These are phyloP conservation scores for Apamea epomidion DNA, from an alignment of 2,888 invertebrate genomes.

Conservation along the genomic window DNA sequence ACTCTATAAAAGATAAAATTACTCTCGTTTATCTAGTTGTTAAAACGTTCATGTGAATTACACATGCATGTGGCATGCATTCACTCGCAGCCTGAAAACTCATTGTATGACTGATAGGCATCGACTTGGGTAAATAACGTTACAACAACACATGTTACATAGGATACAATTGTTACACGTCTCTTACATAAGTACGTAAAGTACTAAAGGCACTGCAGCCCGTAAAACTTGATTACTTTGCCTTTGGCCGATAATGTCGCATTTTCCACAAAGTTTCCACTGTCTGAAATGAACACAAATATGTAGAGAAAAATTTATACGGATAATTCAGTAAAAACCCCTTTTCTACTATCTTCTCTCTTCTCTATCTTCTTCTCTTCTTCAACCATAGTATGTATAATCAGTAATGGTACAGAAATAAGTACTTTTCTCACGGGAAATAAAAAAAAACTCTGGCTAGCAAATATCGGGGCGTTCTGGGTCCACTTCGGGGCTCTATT, in stretches of 20 bases:
- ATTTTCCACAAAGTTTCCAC: constrained; percentile 8
- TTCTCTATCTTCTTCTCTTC: too few species aligned
- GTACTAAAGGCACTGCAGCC: background rate
- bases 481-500: background rate
- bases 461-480: too few species aligned
- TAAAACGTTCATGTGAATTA: constrained; percentile 9
- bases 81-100: constrained; percentile 5
- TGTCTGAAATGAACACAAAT: background rate
- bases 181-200: background rate
- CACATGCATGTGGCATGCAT: background rate
- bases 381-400: background rate
- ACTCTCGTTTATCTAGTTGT: constrained; percentile 13
- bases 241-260: background rate
- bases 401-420: background rate
- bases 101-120: background rate
- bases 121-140: constrained; percentile 3
- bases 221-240: background rate
- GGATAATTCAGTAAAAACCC: constrained; percentile 16
- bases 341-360: background rate
- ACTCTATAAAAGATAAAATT: constrained; percentile 8
- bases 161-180: constrained; percentile 2
- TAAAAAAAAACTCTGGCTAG: background rate
- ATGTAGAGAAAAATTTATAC: constrained; percentile 15
- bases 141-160: constrained; percentile 7
- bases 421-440: background rate